These are phyloP conservation scores for Parotocinclus haroldoi DNA, from an alignment of 2,797 vertebrate species.

Conservation along the genomic window DNA sequence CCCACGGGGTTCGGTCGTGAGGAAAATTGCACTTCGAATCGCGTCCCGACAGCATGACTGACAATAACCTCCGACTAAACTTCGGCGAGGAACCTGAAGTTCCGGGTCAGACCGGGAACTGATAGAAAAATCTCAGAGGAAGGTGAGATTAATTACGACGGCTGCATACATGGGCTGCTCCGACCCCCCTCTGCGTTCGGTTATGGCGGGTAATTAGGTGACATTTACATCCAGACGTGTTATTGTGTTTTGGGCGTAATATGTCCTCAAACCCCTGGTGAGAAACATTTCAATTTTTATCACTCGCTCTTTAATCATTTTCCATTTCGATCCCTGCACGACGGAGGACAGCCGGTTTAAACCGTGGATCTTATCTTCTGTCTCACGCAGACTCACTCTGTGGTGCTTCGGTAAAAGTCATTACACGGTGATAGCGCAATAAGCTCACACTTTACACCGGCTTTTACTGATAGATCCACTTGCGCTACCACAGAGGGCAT, in stretches of 20 bases:
- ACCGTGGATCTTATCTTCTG: no score
- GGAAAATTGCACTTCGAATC: slow-evolving; percentile 31
- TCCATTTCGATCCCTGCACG: not conserved
- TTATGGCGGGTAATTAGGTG: slow-evolving; percentile 6
- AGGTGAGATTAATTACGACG: not conserved
- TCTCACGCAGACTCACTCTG: not conserved
- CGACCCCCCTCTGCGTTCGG: not conserved
- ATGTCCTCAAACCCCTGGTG: slow-evolving; percentile 2
- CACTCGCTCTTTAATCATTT: slow-evolving; percentile 4
- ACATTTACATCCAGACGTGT: slow-evolving; percentile 19
- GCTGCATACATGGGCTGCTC: not conserved
- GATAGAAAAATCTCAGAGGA: not conserved
- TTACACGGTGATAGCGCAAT: no score
- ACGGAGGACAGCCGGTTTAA: no score
- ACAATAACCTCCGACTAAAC: slow-evolving; percentile 19
- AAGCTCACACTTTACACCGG: no score
- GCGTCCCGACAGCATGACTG: slow-evolving; percentile 15
- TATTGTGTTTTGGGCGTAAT: not conserved
- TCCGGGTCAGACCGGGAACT: not conserved
- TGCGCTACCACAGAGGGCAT: no score
- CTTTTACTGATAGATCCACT: no score
- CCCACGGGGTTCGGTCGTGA: slow-evolving; percentile 47
- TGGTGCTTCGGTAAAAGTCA: no score
- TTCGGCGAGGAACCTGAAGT: not conserved
- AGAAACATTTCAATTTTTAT: slow-evolving; percentile 16